These are phyloP conservation scores for Phalanger gymnotis DNA, from an alignment of 2,797 vertebrate species.

Conservation along the genomic window DNA sequence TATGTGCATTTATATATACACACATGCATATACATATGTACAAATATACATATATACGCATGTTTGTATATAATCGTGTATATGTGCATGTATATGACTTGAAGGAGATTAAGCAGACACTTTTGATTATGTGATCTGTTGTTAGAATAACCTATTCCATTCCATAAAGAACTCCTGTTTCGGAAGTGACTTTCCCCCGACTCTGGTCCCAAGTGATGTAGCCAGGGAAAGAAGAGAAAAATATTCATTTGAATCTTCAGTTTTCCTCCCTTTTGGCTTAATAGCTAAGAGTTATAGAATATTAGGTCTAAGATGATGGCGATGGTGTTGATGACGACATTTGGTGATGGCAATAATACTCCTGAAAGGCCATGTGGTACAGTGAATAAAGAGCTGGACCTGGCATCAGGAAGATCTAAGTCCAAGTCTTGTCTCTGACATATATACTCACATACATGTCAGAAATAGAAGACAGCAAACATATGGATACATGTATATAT, in stretches of 20 bases:
- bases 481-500: too few relatives aligned
- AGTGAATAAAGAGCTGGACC: neutral
- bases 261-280: slow-evolving; percentile 6
- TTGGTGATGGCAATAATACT: neutral
- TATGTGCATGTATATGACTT: too few relatives aligned
- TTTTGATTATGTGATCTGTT: too few relatives aligned
- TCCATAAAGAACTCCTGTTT: slow-evolving; percentile 20
- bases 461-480: too few relatives aligned
- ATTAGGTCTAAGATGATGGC: neutral
- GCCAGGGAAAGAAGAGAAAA: neutral
- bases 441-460: neutral
- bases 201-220: neutral
- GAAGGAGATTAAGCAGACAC: too few relatives aligned
- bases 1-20: too few relatives aligned
- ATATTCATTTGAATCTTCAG: neutral
- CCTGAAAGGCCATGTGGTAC: too few relatives aligned
- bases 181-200: slow-evolving; percentile 29
- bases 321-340: neutral
- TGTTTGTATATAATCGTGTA: too few relatives aligned
- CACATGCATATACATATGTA: too few relatives aligned
- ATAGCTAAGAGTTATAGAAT: neutral
- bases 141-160: neutral
- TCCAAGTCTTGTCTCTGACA: neutral
- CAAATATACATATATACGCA: too few relatives aligned
- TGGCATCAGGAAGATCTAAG: neutral